These are phyloP conservation scores for Capitella teleta DNA, from an alignment of 1,140 invertebrate genomes.

Conservation along the genomic window DNA sequence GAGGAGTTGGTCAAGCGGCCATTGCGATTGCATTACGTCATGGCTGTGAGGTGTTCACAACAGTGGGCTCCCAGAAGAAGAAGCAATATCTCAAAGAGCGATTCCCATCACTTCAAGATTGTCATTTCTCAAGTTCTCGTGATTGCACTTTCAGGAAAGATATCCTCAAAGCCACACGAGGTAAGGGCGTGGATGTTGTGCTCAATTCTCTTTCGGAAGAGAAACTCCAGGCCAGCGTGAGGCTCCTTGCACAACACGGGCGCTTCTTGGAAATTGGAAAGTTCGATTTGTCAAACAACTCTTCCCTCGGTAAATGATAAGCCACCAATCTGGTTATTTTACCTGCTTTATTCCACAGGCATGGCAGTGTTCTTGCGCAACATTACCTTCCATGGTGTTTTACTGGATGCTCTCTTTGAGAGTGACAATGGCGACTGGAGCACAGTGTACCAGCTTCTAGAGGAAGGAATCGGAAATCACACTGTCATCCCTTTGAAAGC, in stretches of 20 bases:
- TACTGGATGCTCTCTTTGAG: constrained; percentile 81
- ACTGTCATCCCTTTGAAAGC: constrained; percentile 71
- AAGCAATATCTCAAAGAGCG: constrained; percentile 69
- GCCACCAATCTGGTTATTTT: too few relatives aligned
- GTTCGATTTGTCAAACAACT: constrained; percentile 86
- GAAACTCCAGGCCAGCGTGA: constrained; percentile 80
- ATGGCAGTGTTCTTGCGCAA: constrained; percentile 94
- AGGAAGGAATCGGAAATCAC: constrained; percentile 69
- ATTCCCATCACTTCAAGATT: constrained; percentile 70
- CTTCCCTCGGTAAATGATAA: constrained; percentile 52
- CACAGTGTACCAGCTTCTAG: constrained; percentile 61
- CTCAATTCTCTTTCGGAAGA: constrained; percentile 88
- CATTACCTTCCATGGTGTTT: constrained; percentile 89
- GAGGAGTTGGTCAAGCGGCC: constrained; percentile 90
- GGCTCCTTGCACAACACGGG: constrained; percentile 78
- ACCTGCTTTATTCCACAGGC: too few relatives aligned
- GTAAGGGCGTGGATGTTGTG: constrained; percentile 78
- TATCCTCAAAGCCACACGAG: constrained; percentile 52
- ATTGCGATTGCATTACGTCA: constrained; percentile 80
- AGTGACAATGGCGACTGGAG: constrained; percentile 57
- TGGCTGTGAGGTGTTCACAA: constrained; percentile 60
- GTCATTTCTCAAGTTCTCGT: constrained; percentile 82
- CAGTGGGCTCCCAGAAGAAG: constrained; percentile 59
- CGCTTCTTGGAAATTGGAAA: constrained; percentile 96
- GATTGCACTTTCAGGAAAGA: constrained; percentile 83